Base-by-base conservation (phyloP, 2,113 vertebrate species). In the Cathartes aura region DNA sequence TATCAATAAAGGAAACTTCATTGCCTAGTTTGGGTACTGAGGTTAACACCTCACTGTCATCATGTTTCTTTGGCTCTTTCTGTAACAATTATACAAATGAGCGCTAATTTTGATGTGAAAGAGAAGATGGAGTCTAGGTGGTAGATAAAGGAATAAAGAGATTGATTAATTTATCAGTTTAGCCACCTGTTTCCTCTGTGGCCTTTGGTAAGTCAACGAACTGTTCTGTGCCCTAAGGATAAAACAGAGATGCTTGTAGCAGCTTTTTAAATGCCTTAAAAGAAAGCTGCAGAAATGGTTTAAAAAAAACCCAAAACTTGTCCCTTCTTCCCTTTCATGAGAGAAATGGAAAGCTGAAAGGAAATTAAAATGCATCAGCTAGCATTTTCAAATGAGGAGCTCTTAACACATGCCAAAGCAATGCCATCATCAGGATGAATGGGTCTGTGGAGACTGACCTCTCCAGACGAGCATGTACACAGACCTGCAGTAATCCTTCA, bases 401-500 rank as follows among this genome's bases (percentile, higher is more conserved):
- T 82, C 64, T 78, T 89, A 84, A 72, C 32, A 84, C 53, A 47
- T 52, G 64, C 60, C 73, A 83, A 88, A 91, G 27, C 36, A 87
- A 82, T 89, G 73, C 8, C 83, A 60, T 20, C 1, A 0, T 78
- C 42, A 92, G 75, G 68, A 92, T 60, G 43, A 87, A 93, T 82
- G n/a, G 26, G 30, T 67, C 78, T 89, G 24, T 64, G 56, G 92
- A 91, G 90, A 15, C 59, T 67, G 67, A 88, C 26, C n/a, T 93
- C 73, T 84, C 64, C 42, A 91, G 80, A 38, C 60, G 4, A 78
- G 6, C 21, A 8, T 40, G 11, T 76, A 59, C 30, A 14, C 8
- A 63, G 75, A 83, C 26, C 79, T 92, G 74, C 59, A 83, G 55
- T 38, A 92, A 93, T 90, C 59, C 67, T 88, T 95, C 90, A 78